Evolutionary conservation across 2,888 invertebrate genomes (phyloP).

Genomic region (Drosophila mayaguana): DNA sequence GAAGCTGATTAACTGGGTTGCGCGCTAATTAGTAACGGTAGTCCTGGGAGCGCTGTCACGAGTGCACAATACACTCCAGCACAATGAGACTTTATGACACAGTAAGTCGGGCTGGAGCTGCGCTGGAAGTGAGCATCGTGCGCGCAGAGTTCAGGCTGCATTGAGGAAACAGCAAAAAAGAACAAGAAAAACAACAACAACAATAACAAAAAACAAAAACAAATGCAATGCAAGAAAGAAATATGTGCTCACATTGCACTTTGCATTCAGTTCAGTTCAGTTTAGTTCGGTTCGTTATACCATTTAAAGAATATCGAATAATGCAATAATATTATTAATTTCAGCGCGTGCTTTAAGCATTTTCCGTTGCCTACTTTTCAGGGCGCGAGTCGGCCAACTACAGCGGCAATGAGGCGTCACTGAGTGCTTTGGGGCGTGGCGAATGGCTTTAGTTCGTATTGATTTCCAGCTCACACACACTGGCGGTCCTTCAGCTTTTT

Average conservation of each 20-base stretch:
- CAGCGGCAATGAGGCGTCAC: slow-evolving; percentile 37
- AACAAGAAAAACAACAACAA: not conserved
- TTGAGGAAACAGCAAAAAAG: not conserved
- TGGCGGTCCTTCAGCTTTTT: slow-evolving; percentile 8
- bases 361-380: slow-evolving; percentile 61
- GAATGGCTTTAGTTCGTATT: slow-evolving; percentile 56
- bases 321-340: slow-evolving; percentile 26
- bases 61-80: slow-evolving; percentile 61
- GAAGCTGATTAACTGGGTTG: slow-evolving; percentile 79
- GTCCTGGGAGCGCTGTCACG: slow-evolving; percentile 64
- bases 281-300: not conserved
- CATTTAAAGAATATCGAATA: slow-evolving; percentile 1
- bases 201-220: not conserved
- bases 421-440: slow-evolving; percentile 52
- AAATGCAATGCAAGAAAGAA: not conserved
- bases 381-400: slow-evolving; percentile 25
- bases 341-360: slow-evolving; percentile 12
- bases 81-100: slow-evolving; percentile 59
- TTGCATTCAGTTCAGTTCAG: slow-evolving; percentile 17
- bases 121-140: slow-evolving; percentile 7
- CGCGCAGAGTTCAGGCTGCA: slow-evolving; percentile 26
- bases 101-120: slow-evolving; percentile 37
- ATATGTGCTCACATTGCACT: slow-evolving; percentile 17
- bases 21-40: slow-evolving; percentile 75
- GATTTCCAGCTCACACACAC: slow-evolving; percentile 54